phyloP scores from a whole-genome alignment of 2,113 vertebrate genomes.

The Elephas maximus region DNA sequence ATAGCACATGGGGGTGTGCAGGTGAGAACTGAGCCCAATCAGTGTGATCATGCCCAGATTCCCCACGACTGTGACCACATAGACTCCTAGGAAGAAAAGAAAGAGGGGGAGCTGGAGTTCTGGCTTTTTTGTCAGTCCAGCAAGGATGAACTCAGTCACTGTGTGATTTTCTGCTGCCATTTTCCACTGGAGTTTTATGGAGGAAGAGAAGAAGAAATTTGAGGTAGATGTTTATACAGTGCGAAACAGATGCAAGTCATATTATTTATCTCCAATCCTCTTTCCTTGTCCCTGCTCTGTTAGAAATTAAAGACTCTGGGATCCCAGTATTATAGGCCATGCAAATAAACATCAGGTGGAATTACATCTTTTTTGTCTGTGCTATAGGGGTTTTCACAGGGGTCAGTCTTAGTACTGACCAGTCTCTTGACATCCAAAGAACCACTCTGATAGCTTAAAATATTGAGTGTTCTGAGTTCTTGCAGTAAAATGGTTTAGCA shows the following conservation, averaged over 20 bases:
- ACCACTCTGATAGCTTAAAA: not conserved
- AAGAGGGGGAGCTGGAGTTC: conserved; percentile 20
- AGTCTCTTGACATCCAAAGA: not conserved
- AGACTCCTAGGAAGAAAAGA: not conserved
- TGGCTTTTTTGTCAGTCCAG: not conserved
- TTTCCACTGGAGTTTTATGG: not conserved
- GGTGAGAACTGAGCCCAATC: too few species aligned
- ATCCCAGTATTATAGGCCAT: not conserved
- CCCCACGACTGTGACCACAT: too few species aligned
- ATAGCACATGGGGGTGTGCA: too few species aligned
- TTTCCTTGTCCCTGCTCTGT: not conserved
- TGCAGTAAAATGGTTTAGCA: too few species aligned
- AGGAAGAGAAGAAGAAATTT: not conserved
- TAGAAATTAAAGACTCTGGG: not conserved
- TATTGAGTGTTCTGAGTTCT: not conserved
- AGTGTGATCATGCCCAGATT: too few species aligned
- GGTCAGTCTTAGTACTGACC: not conserved
- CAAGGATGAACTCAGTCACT: not conserved
- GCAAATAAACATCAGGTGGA: not conserved
- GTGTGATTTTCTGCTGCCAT: not conserved
- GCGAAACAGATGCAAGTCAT: not conserved
- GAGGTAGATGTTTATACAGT: not conserved
- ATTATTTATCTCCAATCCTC: not conserved
- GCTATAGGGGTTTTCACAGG: not conserved
- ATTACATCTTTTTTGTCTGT: not conserved